Conservation (phyloP, 2,113 vertebrate species). For the Vulpes lagopus region DNA sequence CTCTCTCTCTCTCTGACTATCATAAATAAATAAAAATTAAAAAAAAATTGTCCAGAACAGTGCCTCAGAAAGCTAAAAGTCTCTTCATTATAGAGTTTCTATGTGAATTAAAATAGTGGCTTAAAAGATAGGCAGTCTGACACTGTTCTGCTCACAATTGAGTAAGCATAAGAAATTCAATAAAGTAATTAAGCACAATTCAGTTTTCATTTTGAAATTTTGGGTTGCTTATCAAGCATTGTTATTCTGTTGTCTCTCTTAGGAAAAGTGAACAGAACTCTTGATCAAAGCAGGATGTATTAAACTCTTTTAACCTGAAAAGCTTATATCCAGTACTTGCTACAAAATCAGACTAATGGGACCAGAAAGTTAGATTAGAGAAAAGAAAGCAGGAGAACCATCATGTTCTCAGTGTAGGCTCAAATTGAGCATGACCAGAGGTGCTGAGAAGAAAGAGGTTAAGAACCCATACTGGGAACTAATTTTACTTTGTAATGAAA, state of each 20-base stretch:
- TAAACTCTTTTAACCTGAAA: not conserved
- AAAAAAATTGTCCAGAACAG: not conserved
- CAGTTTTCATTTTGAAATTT: slow-evolving; percentile 19
- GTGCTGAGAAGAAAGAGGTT: not conserved
- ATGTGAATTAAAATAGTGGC: not conserved
- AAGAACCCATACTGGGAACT: not conserved
- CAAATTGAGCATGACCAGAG: not conserved
- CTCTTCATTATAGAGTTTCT: not conserved
- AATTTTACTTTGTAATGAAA: slow-evolving; percentile 36
- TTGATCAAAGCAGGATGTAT: not conserved
- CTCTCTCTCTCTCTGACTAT: too few species aligned
- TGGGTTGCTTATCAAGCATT: not conserved
- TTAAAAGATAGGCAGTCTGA: not conserved
- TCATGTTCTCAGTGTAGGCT: not conserved
- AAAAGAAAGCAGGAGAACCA: not conserved
- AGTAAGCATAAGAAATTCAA: slow-evolving; percentile 24
- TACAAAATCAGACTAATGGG: not conserved
- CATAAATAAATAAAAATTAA: too few species aligned
- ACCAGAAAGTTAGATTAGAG: slow-evolving; percentile 7
- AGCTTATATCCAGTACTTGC: not conserved
- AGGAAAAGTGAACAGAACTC: not conserved
- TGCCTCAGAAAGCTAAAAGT: slow-evolving; percentile 11
- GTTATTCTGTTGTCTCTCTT: not conserved
- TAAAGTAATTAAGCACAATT: slow-evolving; percentile 41
- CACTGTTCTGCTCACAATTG: not conserved